Percentiles rank a stretch among this genome's conserved stretches.
phyloP scores from a whole-genome alignment of 2,888 invertebrate species.

The Diloba caeruleocephala region DNA sequence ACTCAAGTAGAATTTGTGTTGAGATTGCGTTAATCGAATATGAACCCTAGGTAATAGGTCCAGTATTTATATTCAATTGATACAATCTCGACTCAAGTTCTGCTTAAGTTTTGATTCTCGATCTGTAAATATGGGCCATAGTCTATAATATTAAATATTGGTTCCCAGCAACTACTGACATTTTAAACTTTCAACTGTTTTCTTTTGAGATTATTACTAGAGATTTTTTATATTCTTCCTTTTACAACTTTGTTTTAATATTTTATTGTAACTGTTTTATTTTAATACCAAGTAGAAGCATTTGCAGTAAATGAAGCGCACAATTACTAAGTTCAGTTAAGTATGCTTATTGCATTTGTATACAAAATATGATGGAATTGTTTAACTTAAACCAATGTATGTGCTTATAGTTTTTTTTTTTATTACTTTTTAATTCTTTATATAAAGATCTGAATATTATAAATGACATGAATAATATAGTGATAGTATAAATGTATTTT shows the following conservation, averaged over 20 bases:
- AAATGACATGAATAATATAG: background rate
- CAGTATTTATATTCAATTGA: too few relatives aligned
- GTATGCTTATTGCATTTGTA: constrained; percentile 41
- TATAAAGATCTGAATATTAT: constrained; percentile 45
- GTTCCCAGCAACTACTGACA: background rate
- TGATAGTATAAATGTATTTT: constrained; percentile 39
- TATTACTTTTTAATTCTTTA: constrained; percentile 11
- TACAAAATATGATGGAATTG: constrained; percentile 23
- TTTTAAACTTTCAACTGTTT: constrained; percentile 2
- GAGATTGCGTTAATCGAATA: too few relatives aligned
- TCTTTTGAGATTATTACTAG: constrained; percentile 29
- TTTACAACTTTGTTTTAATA: background rate
- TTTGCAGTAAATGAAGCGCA: constrained; percentile 27
- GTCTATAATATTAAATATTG: constrained; percentile 2
- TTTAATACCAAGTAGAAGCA: background rate
- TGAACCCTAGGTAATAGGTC: too few relatives aligned
- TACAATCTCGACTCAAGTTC: too few relatives aligned
- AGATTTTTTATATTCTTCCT: constrained; percentile 11
- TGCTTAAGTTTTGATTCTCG: too few relatives aligned
- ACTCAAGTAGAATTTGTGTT: too few relatives aligned
- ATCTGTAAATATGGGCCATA: too few relatives aligned
- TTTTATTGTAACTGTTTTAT: constrained; percentile 1
- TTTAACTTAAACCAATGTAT: constrained; percentile 21
- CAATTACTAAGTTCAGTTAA: constrained; percentile 28
- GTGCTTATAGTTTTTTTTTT: constrained; percentile 34